Base-by-base conservation (phyloP, 2,797 vertebrate genomes). In the Eulemur rubriventer region DNA sequence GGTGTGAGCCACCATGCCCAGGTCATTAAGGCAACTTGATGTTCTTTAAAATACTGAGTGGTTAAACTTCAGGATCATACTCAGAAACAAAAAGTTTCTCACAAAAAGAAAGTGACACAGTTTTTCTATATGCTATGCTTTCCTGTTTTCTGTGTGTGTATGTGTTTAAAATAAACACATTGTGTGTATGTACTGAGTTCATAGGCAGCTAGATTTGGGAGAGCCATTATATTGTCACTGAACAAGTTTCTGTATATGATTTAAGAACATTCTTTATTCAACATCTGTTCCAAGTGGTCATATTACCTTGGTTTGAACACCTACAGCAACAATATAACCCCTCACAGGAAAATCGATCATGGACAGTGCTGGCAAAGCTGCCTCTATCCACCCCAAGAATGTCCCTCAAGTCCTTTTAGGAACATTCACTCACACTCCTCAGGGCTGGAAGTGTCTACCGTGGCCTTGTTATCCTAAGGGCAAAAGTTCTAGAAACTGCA, bases 71-170 rank as follows among this genome's bases (percentile, higher is more conserved):
- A 89, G 75, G 59, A 55, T 76, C 38, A 67, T 65, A 41, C 22
- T 94, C 35, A 93, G 52, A 96, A 96, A 92, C 14, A 82, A 83
- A 82, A 80, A 38, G 2, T 52, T 92, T 90, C 79, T 59, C 57
- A 59, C 57, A 59, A 12, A 59, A 41, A 89, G 61, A 85, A 46
- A 70, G 22, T 48, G 63, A 76, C 46, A 72, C 50, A 89, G 18
- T 22, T 92, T 33, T 84, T 75, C 28, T n/a, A 41, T 57, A 79
- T 48, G 81, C 33, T 84, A 9, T 46, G 61, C 43, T 79, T 84
- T 38, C 50, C 22, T 18, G 30, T 30, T 30, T 75, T 91, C 3
- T 57, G 24, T 57, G 55, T 57, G 10, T 59, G 57, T 63, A 59
- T 24, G 7, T 50, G 14, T 90, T 86, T 35, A 59, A 69, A 91